phyloP scores from a whole-genome alignment of 2,797 vertebrate species.

The Labroides dimidiatus region DNA sequence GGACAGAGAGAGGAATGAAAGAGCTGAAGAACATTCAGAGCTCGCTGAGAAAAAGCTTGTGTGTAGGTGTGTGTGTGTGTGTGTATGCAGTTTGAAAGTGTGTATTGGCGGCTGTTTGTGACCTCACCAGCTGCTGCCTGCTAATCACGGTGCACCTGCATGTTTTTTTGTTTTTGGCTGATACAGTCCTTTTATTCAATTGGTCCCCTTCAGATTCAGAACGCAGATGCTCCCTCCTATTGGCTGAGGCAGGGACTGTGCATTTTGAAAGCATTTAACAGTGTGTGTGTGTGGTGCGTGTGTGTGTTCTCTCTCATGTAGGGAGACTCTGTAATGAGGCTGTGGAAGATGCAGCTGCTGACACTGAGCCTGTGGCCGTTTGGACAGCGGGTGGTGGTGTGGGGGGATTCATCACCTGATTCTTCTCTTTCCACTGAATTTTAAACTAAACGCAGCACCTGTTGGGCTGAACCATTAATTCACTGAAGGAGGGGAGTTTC shows the following conservation, averaged over 20 bases:
- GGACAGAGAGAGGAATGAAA: constrained; percentile 40
- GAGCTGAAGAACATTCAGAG: constrained; percentile 38
- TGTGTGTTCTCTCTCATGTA: constrained; percentile 26
- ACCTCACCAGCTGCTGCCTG: constrained; percentile 80
- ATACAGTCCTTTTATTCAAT: constrained; percentile 70
- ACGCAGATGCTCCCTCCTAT: constrained; percentile 63
- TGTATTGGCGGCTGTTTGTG: constrained; percentile 44
- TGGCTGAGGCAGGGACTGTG: constrained; percentile 62
- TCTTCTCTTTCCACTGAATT: constrained; percentile 38
- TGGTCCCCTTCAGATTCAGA: constrained; percentile 72
- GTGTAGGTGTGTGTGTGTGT: constrained; percentile 21
- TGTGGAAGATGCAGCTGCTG: constrained; percentile 76
- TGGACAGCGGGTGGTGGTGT: neutral
- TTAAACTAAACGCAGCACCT: constrained; percentile 54
- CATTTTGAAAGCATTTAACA: constrained; percentile 64
- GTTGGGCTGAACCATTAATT: constrained; percentile 36
- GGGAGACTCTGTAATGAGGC: constrained; percentile 45
- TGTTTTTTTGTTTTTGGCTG: constrained; percentile 65
- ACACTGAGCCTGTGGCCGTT: constrained; percentile 23
- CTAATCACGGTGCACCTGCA: constrained; percentile 82
- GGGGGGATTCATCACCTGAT: constrained; percentile 37
- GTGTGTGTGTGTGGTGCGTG: constrained; percentile 17
- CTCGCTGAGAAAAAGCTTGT: constrained; percentile 19
- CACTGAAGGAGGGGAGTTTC: neutral
- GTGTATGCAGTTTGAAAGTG: constrained; percentile 1